Conservation (phyloP, 2,888 invertebrate species). For the Metopia argyrocephala region DNA sequence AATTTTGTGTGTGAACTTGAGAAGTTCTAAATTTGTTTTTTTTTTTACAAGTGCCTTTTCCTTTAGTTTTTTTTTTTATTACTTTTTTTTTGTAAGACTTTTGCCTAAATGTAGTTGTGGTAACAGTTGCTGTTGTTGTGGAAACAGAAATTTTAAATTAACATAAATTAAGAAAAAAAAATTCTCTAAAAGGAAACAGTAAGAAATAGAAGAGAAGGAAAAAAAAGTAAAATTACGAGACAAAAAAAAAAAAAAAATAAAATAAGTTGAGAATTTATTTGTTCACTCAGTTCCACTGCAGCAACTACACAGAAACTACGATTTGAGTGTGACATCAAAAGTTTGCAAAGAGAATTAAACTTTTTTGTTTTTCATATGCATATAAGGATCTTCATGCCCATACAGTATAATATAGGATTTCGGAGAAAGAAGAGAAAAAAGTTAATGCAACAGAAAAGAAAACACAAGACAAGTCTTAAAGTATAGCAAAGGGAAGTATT, state of each 20-base stretch:
- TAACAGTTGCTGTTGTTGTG: slow-evolving; percentile 5
- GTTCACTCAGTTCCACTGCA: slow-evolving; percentile 58
- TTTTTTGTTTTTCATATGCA: slow-evolving; percentile 27
- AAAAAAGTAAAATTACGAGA: slow-evolving; percentile 1
- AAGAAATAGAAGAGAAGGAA: slow-evolving; percentile 6
- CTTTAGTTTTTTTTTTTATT: slow-evolving; percentile 15
- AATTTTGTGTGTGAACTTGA: slow-evolving; percentile 42
- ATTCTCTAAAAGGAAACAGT: background rate
- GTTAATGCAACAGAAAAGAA: no score
- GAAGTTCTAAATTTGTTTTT: slow-evolving; percentile 53
- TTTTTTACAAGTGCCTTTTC: slow-evolving; percentile 35
- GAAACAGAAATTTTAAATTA: slow-evolving; percentile 60
- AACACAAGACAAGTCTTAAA: no score
- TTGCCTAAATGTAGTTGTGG: background rate
- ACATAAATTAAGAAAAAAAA: slow-evolving; percentile 54
- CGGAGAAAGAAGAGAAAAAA: no score
- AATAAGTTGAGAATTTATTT: slow-evolving; percentile 54
- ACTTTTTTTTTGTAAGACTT: background rate
- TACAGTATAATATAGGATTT: no score
- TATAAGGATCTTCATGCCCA: no score
- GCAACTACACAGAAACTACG: slow-evolving; percentile 33
- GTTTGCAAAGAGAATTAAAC: slow-evolving; percentile 42
- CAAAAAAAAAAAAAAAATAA: slow-evolving; percentile 9
- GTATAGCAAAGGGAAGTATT: no score
- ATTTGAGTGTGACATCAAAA: slow-evolving; percentile 60